phyloP scores from a whole-genome alignment of 2,888 invertebrate genomes.

The Tipula vernalis region DNA sequence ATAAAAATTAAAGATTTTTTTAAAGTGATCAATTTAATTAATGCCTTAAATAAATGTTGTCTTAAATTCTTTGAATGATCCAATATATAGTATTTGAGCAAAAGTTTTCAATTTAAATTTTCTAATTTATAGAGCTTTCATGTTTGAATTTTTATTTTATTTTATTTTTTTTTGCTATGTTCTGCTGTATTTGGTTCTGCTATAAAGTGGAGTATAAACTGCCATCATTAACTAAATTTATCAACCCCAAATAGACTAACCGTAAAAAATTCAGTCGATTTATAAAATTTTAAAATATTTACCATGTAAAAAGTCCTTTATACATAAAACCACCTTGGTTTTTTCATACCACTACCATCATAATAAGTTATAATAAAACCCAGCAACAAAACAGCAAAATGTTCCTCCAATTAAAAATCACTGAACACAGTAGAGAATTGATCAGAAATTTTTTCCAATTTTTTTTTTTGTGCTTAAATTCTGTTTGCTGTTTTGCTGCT shows the following conservation, averaged over 20 bases:
- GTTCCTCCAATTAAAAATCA: not conserved
- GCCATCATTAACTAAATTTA: not conserved
- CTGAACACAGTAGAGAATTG: not conserved
- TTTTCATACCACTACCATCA: not conserved
- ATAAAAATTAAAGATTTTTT: too few species aligned
- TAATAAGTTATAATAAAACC: too few species aligned
- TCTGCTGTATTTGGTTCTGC: too few species aligned
- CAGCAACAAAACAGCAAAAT: not conserved
- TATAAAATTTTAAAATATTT: not conserved
- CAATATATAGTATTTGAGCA: too few species aligned
- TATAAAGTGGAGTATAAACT: too few species aligned
- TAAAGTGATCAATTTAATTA: too few species aligned
- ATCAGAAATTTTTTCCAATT: not conserved
- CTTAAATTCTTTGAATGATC: too few species aligned
- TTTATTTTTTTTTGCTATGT: too few species aligned
- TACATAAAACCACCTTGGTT: not conserved
- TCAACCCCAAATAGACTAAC: not conserved
- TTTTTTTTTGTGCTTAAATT: not conserved
- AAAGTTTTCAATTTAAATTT: too few species aligned
- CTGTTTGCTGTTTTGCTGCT: not conserved
- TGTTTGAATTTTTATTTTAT: too few species aligned
- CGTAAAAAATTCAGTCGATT: not conserved
- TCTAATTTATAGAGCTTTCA: too few species aligned
- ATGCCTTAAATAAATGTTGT: too few species aligned
- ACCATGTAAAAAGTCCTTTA: not conserved